Conservation (phyloP, 1,140 invertebrate species). For the Paralvinella palmiformis region DNA sequence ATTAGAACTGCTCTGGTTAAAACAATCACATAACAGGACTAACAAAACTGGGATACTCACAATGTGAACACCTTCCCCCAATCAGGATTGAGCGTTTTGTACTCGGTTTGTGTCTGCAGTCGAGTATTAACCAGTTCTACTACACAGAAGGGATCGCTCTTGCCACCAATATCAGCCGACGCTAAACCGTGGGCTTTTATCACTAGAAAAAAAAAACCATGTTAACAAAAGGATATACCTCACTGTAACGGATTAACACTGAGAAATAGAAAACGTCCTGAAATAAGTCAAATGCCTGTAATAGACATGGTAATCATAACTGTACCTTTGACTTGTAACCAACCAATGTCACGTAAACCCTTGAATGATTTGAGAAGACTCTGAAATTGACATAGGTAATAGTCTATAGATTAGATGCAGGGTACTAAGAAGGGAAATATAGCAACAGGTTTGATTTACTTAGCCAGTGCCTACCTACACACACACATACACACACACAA, state of each 20-base stretch:
- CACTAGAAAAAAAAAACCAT: constrained; percentile 33
- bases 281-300: not conserved
- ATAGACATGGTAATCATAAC: constrained; percentile 3
- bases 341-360: constrained; percentile 47
- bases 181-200: constrained; percentile 40
- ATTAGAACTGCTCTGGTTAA: too few relatives aligned
- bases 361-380: constrained; percentile 43
- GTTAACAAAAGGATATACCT: not conserved
- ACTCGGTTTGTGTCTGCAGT: constrained; percentile 96
- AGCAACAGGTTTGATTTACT: too few relatives aligned
- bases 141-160: constrained; percentile 92
- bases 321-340: constrained; percentile 51
- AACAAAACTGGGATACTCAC: constrained; percentile 66
- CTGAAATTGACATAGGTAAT: constrained; percentile 35
- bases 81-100: constrained; percentile 90
- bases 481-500: too few relatives aligned
- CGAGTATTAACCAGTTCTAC: constrained; percentile 89
- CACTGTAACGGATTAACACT: too few relatives aligned
- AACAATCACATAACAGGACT: too few relatives aligned
- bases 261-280: too few relatives aligned
- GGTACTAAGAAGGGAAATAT: too few relatives aligned
- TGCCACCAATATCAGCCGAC: constrained; percentile 50
- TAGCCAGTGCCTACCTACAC: too few relatives aligned
- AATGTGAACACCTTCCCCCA: constrained; percentile 99
- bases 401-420: too few relatives aligned